Evolutionary conservation across 2,113 vertebrate species (phyloP), one percentile per base, ranked within the genome.

Genomic region (Thamnaconus septentrionalis): DNA sequence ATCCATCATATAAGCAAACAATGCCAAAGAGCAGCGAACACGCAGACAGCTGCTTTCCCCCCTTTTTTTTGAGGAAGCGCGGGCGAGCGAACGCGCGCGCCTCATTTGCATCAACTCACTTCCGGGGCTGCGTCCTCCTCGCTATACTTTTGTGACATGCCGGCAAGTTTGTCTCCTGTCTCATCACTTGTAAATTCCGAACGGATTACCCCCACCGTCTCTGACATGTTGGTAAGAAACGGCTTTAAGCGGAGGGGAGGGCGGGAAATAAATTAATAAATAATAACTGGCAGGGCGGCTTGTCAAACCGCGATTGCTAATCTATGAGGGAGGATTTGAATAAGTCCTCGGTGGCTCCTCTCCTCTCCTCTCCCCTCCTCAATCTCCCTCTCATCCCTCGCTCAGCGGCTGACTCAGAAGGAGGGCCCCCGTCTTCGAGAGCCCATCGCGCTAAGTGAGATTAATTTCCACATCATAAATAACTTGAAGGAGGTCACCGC

Each of bases 401-500:
- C 85, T 84, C 83, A 55, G 81, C 76, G 61, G 70, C 63, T 64
- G 65, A 65, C 85, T 85, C 79, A 81, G 81, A 84, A 88, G 88
- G 85, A 88, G 85, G 80, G 76, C 82, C 80, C 79, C 76, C 18
- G 18, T 87, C 83, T 87, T 77, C 64, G 59, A 85, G 84, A 87
- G 79, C 86, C 85, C 81, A 82, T 80, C 73, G 71, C 5, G 52
- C 87, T 90, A 89, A 90, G 87, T 88, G 83, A 90, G 85, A 91
- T 92, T 91, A 89, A 90, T 93, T 91, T 89, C 74, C 48, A 82
- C 85, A 91, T 88, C 86, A 89, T 91, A 92, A 91, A 91, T 90
- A 92, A 91, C 84, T 85, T 7, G 53, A 70, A 88, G 84, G 76
- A 74, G 85, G 82, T 88, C 75, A 73, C 81, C 64, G 18, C 73